Evolutionary conservation across 1,140 invertebrate species (phyloP), one percentile per base, ranked within the genome.

Genomic region (Cydia splendana): DNA sequence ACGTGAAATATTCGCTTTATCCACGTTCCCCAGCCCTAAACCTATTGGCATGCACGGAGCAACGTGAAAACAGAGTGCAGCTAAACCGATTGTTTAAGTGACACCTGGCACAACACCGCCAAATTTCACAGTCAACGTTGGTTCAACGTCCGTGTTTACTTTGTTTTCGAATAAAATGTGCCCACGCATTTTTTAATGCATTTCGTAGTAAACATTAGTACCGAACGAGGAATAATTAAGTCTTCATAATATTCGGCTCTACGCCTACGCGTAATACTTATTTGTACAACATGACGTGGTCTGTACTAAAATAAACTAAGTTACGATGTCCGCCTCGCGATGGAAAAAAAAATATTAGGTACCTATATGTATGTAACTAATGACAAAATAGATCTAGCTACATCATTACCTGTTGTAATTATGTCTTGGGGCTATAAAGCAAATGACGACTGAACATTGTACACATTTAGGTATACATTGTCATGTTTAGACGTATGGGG

Each of bases 171-270:
- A 38, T 38, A 71, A 42, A 38, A 42, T 38, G 13, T 71, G 15
- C 67, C 67, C 34, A 71, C 67, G 34, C 34, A 45, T 71, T 71
- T 71, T 71, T 71, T 71, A 71, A 71, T 71, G 67, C 67, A 71
- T 71, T 71, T 71, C 67, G 67, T 71, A 71, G 67, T 71, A 71
- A 71, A 71, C 67, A 71, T 71, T 71, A 42, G 67, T 71, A 71
- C 67, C 67, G 34, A 71, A 71, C 67, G 67, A 34, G 67, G 67
- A 71, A 71, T 71, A 71, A 71, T 71, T 71, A 71, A 38, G 67
- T 71, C 67, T 45, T 71, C 34, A 71, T 71, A 71, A 71, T 71
- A 71, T 71, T 71, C 67, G 67, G n/a, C 10, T 38, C 13, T 71
- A 38, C 67, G 67, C 67, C 67, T 18, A 71, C 67, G 10, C 67